Evolutionary conservation across 2,888 invertebrate species (phyloP), one percentile per base, ranked within the genome.

Genomic region (Cantharis flavilabris): DNA sequence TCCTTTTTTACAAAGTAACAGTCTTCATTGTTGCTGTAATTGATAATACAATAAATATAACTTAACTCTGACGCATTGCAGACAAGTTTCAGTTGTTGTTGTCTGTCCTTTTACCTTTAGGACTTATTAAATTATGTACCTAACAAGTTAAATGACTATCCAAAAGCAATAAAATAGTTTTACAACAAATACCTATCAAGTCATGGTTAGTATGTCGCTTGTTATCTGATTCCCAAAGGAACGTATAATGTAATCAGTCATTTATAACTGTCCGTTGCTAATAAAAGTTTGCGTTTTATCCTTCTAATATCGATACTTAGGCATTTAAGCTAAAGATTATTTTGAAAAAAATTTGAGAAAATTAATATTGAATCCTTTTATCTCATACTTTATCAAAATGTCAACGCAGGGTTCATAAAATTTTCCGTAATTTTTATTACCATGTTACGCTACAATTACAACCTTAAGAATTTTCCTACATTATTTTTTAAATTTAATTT

Each of bases 31-130:
- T 49, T 49, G n/a, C 49, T 49, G 49, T n/a, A 49, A 49, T 49
- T 49, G n/a, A n/a, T 49, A 49, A n/a, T 11, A 71, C n/a, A 65
- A 20, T 65, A 65, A 65, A 65, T 65, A 65, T 71, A 76, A 71
- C 71, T 71, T 70, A 71, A 65, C 70, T 72, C 70, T 78, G 75
- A 71, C 78, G 78, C 78, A 78, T 64, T 78, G 78, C 78, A 72
- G 78, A 74, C 72, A 74, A 75, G 73, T 78, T 49, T 49, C 2
- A 49, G n/a, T 49, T 49, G 49, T 49, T n/a, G 7, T 49, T 49
- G 49, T 49, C 49, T 49, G 13, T 7, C 13, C 49, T 49, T 49
- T n/a, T 49, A 49, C 49, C 49, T 49, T 49, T 49, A n/a, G 2
- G 7, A n/a, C 49, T 49, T 49, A 49, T 49, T 49, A 49, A 49